Evolutionary conservation across 1,140 invertebrate genomes (phyloP).

Genomic region (Drosophila sp.): DNA sequence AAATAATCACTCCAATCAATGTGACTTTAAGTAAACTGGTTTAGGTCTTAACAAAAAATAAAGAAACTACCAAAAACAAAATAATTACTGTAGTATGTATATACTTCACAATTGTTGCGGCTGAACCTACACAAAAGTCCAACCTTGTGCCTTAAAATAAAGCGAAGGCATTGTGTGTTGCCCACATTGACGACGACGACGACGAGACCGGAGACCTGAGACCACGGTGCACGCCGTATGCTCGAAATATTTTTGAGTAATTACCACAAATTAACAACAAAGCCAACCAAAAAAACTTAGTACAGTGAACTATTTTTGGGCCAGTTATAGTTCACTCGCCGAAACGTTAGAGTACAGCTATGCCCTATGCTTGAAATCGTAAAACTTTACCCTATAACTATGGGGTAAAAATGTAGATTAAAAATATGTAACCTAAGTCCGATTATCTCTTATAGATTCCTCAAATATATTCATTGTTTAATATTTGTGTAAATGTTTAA

Average conservation of each 20-base stretch:
- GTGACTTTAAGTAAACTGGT: slow-evolving; percentile 71
- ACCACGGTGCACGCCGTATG: slow-evolving; percentile 24
- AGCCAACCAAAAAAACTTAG: slow-evolving; percentile 36
- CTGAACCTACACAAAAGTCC: slow-evolving; percentile 70
- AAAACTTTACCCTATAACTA: slow-evolving; percentile 10
- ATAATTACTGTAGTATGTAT: slow-evolving; percentile 62
- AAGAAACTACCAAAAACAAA: slow-evolving; percentile 45
- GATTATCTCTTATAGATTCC: too few species aligned
- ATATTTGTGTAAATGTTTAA: too few species aligned
- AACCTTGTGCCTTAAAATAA: slow-evolving; percentile 79
- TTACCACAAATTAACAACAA: slow-evolving; percentile 73
- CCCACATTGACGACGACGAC: slow-evolving; percentile 31
- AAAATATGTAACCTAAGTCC: background rate
- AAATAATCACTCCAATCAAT: slow-evolving; percentile 74
- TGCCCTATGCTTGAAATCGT: slow-evolving; percentile 25
- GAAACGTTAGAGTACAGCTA: slow-evolving; percentile 61
- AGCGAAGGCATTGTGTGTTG: slow-evolving; percentile 68
- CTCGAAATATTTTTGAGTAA: slow-evolving; percentile 52
- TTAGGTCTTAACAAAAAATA: slow-evolving; percentile 39
- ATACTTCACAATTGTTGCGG: slow-evolving; percentile 56
- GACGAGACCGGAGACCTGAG: slow-evolving; percentile 29
- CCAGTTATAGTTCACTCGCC: slow-evolving; percentile 23
- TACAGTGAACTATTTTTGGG: slow-evolving; percentile 66
- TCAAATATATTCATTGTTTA: too few species aligned
- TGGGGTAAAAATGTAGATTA: background rate